Base-by-base conservation (phyloP, 2,888 invertebrate genomes). In the Meiosimyza platycephala region DNA sequence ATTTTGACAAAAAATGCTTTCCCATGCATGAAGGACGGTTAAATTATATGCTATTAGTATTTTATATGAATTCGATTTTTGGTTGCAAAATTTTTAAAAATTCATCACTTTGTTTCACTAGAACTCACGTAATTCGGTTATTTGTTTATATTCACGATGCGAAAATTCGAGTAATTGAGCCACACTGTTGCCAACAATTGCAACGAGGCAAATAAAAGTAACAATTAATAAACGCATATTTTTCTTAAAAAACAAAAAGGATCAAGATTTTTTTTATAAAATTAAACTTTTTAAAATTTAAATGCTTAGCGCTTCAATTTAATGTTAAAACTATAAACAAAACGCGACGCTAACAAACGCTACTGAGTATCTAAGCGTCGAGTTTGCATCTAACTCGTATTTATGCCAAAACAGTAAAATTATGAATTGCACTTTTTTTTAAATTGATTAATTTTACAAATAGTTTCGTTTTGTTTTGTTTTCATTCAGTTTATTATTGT, bases 101-200 rank as follows among this genome's bases (percentile, higher is more conserved):
- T n/a, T n/a, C n/a, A n/a, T n/a, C 40, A 70, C 68, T 40, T 54
- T 63, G 12, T 9, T 51, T 47, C 57, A 28, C 54, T 28, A 13
- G 48, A 62, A 81, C 81, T 82, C 76, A 82, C 82, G 79, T 63
- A 82, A 76, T 64, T 80, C 75, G 4, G 75, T 78, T 16, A 82
- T 77, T 40, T 80, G 79, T 59, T 81, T 82, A 15, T 75, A 80
- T 6, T 79, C 78, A 6, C 69, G 18, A 7, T 68, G 60, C 5
- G 79, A 76, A 2, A 52, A 15, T 50, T 59, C 47, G 28, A 13
- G 13, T 33, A n/a, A 28, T 1, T 52, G 47, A 7, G 22, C 67
- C 5, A n/a, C 52, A 3, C 60, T 15, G 40, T 12, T 6, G 15
- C 48, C 57, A 12, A 28, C 62, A 47, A n/a, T 66, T 79, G 48